phyloP scores from a whole-genome alignment of 2,797 vertebrate species.

The Spea hammondii region DNA sequence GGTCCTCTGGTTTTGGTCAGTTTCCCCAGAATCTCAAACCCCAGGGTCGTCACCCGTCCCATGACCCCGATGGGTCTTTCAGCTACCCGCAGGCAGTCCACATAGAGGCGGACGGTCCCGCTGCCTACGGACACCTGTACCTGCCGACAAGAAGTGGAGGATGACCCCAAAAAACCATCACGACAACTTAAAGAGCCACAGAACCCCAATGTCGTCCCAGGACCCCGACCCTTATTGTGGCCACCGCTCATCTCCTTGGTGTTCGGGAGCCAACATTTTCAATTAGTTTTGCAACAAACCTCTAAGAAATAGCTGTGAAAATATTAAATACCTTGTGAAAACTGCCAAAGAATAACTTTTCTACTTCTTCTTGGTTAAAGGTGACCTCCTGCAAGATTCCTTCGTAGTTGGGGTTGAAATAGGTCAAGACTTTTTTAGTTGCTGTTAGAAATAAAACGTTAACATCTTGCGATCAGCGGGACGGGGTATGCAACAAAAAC shows the following conservation, averaged over 20 bases:
- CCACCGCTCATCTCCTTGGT: no score
- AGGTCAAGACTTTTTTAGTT: slow-evolving; percentile 79
- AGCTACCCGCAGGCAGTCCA: slow-evolving; percentile 85
- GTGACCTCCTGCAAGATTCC: slow-evolving; percentile 83
- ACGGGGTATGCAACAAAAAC: no score
- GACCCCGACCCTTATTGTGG: no score
- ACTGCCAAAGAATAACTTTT: slow-evolving; percentile 88
- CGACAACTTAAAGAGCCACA: no score
- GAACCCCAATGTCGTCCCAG: no score
- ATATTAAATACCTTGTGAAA: slow-evolving; percentile 85
- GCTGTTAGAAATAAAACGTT: slow-evolving; percentile 62
- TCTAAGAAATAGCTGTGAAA: background rate
- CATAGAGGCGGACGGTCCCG: slow-evolving; percentile 77
- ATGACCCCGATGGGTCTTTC: slow-evolving; percentile 75
- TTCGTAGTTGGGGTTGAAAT: slow-evolving; percentile 88
- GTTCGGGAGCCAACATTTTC: no score
- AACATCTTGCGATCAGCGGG: no score
- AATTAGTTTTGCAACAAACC: no score
- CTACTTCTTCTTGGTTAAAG: slow-evolving; percentile 85
- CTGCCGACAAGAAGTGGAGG: slow-evolving; percentile 60
- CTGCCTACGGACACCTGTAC: slow-evolving; percentile 84
- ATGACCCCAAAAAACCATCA: no score
- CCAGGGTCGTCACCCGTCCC: slow-evolving; percentile 73
- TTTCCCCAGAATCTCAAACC: slow-evolving; percentile 88
- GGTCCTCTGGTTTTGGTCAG: slow-evolving; percentile 81